phyloP scores from a whole-genome alignment of 2,113 vertebrate species.

The Aptenodytes forsteri region DNA sequence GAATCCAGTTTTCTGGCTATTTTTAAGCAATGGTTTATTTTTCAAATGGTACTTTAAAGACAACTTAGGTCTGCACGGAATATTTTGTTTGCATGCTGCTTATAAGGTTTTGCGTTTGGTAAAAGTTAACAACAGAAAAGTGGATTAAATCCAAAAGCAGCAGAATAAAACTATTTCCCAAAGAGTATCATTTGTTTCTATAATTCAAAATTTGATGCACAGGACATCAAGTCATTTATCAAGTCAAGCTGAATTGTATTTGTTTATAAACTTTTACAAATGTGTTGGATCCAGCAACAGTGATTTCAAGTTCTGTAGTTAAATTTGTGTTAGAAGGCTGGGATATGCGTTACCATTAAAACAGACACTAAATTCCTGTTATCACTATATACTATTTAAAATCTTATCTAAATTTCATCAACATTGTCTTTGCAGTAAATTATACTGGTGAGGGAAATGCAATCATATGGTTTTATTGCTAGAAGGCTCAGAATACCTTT shows the following conservation, averaged over 20 bases:
- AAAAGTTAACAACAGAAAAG: neutral
- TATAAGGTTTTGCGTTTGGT: neutral
- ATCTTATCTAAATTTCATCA: neutral
- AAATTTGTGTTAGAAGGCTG: neutral
- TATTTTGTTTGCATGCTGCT: neutral
- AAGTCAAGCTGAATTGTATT: neutral
- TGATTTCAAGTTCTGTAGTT: neutral
- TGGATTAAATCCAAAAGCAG: neutral
- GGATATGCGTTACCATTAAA: neutral
- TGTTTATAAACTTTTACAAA: neutral
- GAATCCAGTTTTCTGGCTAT: neutral
- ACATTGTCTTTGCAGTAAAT: neutral
- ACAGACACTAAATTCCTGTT: neutral
- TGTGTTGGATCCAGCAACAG: neutral
- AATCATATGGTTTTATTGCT: neutral
- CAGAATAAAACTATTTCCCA: neutral
- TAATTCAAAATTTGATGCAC: neutral
- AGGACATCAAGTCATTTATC: neutral
- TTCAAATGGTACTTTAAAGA: neutral
- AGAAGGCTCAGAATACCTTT: neutral
- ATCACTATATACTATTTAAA: neutral
- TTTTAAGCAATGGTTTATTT: neutral
- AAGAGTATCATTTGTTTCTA: neutral
- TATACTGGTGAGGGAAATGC: neutral
- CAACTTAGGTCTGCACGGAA: neutral